Evolutionary conservation across 2,888 invertebrate genomes (phyloP).

Genomic region (Chrysodeixis includens): DNA sequence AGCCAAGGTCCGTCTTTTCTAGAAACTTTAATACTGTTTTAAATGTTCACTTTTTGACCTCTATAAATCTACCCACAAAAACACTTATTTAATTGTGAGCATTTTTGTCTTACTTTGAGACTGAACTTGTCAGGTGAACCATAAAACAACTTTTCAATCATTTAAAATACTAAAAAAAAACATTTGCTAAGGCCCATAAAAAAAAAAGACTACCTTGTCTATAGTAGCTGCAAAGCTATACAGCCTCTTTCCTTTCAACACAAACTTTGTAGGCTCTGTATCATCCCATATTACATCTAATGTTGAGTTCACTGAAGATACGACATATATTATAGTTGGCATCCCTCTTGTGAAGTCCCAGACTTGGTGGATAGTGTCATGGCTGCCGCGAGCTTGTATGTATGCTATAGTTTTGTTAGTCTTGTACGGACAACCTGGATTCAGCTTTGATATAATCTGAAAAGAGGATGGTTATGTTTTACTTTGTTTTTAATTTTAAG

Average conservation of each 20-base stretch:
- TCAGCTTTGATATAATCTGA: slow-evolving; percentile 77
- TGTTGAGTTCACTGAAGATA: slow-evolving; percentile 82
- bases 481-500: neutral
- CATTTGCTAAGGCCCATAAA: too few relatives aligned
- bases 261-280: slow-evolving; percentile 71
- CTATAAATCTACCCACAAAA: too few relatives aligned
- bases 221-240: slow-evolving; percentile 90
- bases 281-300: slow-evolving; percentile 86
- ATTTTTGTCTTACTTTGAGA: too few relatives aligned
- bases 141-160: too few relatives aligned
- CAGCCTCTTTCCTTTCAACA: slow-evolving; percentile 79
- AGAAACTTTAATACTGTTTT: too few relatives aligned
- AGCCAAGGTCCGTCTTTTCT: too few relatives aligned
- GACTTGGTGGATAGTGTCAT: slow-evolving; percentile 91
- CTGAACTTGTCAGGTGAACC: too few relatives aligned
- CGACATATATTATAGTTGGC: slow-evolving; percentile 89
- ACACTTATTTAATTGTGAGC: too few relatives aligned
- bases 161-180: too few relatives aligned
- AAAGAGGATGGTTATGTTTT: neutral
- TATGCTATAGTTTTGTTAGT: slow-evolving; percentile 82
- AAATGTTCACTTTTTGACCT: too few relatives aligned
- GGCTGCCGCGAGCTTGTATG: slow-evolving; percentile 86
- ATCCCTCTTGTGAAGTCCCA: slow-evolving; percentile 90
- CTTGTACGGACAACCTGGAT: slow-evolving; percentile 74
- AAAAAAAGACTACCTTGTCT: slow-evolving; percentile 85